These are phyloP conservation scores for Galleria mellonella DNA, from an alignment of 1,140 invertebrate species.

Conservation along the genomic window DNA sequence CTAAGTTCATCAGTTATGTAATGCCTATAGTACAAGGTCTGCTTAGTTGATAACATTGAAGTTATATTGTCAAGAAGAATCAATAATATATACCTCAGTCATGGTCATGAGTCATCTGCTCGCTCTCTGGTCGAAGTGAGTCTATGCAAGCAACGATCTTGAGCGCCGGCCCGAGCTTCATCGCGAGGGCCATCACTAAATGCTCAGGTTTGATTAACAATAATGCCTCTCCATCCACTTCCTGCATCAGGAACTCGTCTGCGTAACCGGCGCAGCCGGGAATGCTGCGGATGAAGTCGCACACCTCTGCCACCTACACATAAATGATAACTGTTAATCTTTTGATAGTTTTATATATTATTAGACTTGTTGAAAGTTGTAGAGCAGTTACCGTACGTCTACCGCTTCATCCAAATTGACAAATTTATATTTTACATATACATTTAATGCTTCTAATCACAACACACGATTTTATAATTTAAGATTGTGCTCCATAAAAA, in stretches of 20 bases:
- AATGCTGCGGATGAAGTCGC: constrained; percentile 90
- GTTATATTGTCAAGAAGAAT: background rate
- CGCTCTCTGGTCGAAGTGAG: constrained; percentile 79
- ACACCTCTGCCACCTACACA: constrained; percentile 81
- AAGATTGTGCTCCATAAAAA: no score
- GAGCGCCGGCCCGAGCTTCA: constrained; percentile 95
- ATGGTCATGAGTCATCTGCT: constrained; percentile 30
- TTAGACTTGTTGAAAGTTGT: no score
- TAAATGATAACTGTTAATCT: background rate
- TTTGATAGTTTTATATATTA: background rate
- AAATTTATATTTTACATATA: no score
- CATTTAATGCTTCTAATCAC: no score
- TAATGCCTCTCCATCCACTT: constrained; percentile 96
- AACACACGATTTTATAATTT: no score
- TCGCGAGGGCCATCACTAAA: constrained; percentile 94
- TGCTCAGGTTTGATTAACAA: constrained; percentile 96
- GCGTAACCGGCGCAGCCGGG: constrained; percentile 94
- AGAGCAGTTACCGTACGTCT: no score
- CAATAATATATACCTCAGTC: constrained; percentile 33
- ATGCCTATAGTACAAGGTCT: no score
- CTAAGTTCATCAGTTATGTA: no score
- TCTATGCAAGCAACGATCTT: constrained; percentile 95
- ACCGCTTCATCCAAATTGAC: no score
- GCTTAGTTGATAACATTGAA: no score
- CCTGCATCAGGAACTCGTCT: constrained; percentile 95